Conservation (phyloP, 2,113 vertebrate genomes). For the Natator depressus region DNA sequence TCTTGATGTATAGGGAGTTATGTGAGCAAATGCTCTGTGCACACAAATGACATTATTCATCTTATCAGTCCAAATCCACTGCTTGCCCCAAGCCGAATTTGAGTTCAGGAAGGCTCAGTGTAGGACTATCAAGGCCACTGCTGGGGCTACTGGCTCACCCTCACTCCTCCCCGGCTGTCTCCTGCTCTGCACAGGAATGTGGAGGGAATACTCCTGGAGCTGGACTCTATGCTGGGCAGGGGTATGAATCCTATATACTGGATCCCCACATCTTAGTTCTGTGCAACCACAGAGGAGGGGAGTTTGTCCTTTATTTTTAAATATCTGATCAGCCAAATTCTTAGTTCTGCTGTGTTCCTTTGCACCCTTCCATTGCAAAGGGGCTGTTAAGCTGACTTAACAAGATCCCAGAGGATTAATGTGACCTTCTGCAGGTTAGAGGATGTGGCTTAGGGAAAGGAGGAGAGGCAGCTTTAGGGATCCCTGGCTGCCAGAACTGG, state of each 20-base stretch:
- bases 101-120: background rate
- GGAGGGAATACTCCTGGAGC: accelerated
- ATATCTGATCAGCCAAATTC: background rate
- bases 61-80: accelerated
- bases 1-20: accelerated
- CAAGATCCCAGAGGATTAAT: accelerated
- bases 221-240: background rate
- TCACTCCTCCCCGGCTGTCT: background rate
- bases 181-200: background rate
- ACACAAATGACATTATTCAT: accelerated
- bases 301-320: background rate
- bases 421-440: accelerated
- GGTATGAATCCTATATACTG: background rate
- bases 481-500: background rate
- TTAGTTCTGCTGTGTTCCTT: background rate
- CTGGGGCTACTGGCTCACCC: background rate
- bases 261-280: accelerated
- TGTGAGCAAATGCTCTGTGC: background rate
- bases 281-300: background rate
- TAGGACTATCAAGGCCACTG: background rate
- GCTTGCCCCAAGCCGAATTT: background rate
- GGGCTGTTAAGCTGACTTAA: background rate
- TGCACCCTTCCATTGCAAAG: background rate
- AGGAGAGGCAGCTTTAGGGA: background rate
- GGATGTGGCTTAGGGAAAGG: accelerated